Evolutionary conservation across 2,113 vertebrate genomes (phyloP).

Genomic region (Dipodomys stephensi): DNA sequence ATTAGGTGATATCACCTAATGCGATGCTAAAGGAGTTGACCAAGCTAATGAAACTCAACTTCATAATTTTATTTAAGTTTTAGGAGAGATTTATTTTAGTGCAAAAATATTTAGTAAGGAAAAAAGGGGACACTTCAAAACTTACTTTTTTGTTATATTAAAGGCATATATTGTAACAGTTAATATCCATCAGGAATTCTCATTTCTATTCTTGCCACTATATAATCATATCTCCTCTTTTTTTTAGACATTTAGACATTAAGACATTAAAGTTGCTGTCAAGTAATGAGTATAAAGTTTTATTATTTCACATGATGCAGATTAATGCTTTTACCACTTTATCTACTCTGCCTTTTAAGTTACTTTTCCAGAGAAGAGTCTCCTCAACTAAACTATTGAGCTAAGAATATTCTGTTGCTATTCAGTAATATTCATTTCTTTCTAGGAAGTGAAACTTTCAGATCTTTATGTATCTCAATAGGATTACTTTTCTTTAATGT

Average conservation of each 20-base stretch:
- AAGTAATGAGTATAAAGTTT: not conserved
- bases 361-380: not conserved
- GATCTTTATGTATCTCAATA: not conserved
- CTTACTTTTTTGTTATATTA: not conserved
- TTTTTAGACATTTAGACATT: not conserved
- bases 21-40: too few species aligned
- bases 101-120: too few species aligned
- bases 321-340: not conserved
- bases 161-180: not conserved
- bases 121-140: not conserved
- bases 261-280: too few species aligned
- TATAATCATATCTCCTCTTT: not conserved
- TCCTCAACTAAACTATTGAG: not conserved
- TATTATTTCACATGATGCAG: not conserved
- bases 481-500: not conserved
- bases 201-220: not conserved
- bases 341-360: not conserved
- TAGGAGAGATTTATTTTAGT: too few species aligned
- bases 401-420: not conserved
- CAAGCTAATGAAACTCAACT: too few species aligned
- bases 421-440: not conserved
- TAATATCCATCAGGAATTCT: not conserved
- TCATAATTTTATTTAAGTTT: too few species aligned
- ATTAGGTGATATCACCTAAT: too few species aligned
- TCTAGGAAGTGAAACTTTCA: not conserved